Evolutionary conservation across 2,797 vertebrate genomes (phyloP).

Genomic region (Perodicticus potto): DNA sequence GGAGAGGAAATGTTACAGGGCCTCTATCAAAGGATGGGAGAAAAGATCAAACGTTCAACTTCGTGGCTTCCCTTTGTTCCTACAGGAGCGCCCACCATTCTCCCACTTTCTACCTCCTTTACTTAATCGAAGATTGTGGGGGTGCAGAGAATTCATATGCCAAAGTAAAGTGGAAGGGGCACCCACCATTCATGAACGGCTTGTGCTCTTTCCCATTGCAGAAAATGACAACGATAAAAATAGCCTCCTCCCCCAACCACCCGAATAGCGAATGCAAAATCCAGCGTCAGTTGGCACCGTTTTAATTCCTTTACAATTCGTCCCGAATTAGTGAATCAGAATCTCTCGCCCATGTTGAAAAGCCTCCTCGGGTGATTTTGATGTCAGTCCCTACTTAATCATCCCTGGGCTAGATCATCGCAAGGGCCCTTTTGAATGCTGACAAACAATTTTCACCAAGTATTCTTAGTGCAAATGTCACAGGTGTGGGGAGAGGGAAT

Average conservation of each 20-base stretch:
- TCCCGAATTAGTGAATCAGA: neutral
- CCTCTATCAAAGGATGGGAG: neutral
- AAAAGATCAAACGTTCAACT: conserved; percentile 62
- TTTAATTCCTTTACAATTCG: conserved; percentile 33
- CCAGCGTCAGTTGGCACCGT: neutral
- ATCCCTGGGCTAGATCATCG: neutral
- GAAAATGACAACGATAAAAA: conserved; percentile 17
- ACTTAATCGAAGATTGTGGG: neutral
- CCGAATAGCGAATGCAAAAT: neutral
- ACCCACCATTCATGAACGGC: neutral
- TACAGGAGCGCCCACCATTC: neutral
- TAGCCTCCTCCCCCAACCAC: neutral
- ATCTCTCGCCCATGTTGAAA: conserved; percentile 39
- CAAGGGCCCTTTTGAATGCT: conserved; percentile 17
- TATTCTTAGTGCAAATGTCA: conserved; percentile 59
- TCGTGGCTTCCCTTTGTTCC: conserved; percentile 36
- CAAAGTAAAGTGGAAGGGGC: conserved; percentile 12
- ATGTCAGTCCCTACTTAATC: conserved; percentile 13
- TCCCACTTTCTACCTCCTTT: conserved; percentile 3
- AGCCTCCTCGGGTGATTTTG: conserved; percentile 67
- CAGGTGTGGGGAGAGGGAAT: conserved; percentile 42
- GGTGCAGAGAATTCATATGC: neutral
- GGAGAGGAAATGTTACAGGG: conserved; percentile 38
- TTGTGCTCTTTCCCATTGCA: neutral
- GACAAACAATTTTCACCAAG: conserved; percentile 39